Evolutionary conservation across 2,797 vertebrate genomes (phyloP), one percentile per base, ranked within the genome.

Genomic region (Acanthis flammea): DNA sequence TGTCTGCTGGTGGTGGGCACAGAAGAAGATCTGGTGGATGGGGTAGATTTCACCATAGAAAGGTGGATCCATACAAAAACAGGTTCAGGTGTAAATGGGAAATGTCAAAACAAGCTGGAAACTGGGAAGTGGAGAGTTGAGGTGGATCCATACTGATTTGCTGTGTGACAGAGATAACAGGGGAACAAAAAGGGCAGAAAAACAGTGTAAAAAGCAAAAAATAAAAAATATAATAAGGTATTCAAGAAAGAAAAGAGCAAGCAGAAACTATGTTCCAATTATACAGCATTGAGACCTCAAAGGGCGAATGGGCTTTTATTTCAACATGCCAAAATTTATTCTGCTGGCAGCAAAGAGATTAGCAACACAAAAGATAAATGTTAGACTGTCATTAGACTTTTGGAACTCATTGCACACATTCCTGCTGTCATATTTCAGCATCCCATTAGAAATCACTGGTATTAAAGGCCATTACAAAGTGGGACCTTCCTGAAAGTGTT

Each of bases 391-490:
- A 89, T 92, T 86, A 94, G 88, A 84, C 82, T 90, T 94, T 55
- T 12, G 18, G 83, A 95, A 88, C 71, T 84, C 80, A 73, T 44
- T 90, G 82, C 76, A 65, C 76, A 86, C 31, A 41, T 86, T 92
- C 33, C 55, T 72, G 51, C 66, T 93, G 80, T 92, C 88, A 66
- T 92, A 88, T 95, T 95, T 81, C 93, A 95, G 50, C 66, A 75
- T 91, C 94, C 95, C 83, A 90, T 92, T 96, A 96, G 90, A 95
- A 95, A 95, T 89, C 65, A 77, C 39, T 41, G 27, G 75, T 86
- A 96, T 91, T 93, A 96, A 95, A 93, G 88, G 84, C 92, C 61
- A 83, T 88, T 89, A 96, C 89, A 83, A 91, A 96, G 75, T 1
- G 24, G 50, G 86, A 86, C 88, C 75, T 89, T 82, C 84, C 78